Evolutionary conservation across 92 coral and sea anemone genomes (phyloP), one percentile per base, ranked within the genome.

Genomic region (Heliopora coerulea): DNA sequence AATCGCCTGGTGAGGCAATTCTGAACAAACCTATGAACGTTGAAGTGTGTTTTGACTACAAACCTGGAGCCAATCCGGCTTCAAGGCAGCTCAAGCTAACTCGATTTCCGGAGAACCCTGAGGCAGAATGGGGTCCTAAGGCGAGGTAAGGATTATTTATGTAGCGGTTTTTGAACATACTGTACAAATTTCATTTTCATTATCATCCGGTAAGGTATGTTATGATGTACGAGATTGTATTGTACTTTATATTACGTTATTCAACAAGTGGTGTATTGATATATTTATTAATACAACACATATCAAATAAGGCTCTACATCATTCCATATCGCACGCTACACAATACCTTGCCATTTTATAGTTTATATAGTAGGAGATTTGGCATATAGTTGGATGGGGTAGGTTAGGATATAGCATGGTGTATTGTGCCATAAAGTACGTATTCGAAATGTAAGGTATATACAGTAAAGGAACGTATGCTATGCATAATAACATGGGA

Each of bases 41-140:
- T 42, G 84, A 90, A 57, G 98, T 88, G 33, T 72, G 81, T 17
- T 93, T 93, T 75, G 91, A 89, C 23, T 67, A 62, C 21, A 82
- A 80, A 41, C 65, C 89, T 30, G 98, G 90, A 1, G 98, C 96
- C 28, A 90, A 93, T 60, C 95, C 98, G 4, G 75, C 84, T 0
- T 93, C 98, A 15, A 85, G 98, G 49, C 85, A 90, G 62, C 80
- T 87, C 49, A 88, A 86, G 24, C 80, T 93, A 24, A 76, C 91
- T 4, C 76, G 98, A 49, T 93, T 87, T 68, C 98, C 91, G 62
- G 95, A 83, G 56, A 93, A 93, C 32, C 98, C 98, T 26, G 95
- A 89, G 56, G 88, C 98, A 6, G 91, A 93, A 64, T 93, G 98
- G 98, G 98, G 96, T 15, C 98, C 98, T 12, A 91, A 93, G 65